Evolutionary conservation across 2,113 vertebrate species (phyloP).

Genomic region (Hyperopisus bebe): DNA sequence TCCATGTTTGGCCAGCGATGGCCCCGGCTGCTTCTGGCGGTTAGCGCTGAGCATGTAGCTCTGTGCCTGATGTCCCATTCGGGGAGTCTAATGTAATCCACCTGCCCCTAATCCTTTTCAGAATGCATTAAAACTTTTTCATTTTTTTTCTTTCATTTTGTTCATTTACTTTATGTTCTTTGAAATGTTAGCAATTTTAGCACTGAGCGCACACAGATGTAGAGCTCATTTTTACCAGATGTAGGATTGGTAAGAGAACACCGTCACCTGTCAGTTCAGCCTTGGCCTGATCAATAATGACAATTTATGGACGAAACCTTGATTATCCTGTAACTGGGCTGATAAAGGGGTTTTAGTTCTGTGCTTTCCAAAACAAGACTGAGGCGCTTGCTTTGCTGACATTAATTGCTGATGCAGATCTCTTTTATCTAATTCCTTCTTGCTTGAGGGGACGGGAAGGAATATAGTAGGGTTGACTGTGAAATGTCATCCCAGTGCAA

Average conservation of each 20-base stretch:
- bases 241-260: background rate
- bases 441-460: background rate
- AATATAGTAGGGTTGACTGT: background rate
- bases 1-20: conserved; percentile 30
- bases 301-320: background rate
- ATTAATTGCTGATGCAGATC: background rate
- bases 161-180: background rate
- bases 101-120: conserved; percentile 50
- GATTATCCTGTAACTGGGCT: background rate
- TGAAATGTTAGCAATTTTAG: background rate
- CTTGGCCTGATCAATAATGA: background rate
- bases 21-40: conserved; percentile 32
- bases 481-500: background rate
- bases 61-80: conserved; percentile 28
- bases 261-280: background rate
- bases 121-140: conserved; percentile 43
- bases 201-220: background rate
- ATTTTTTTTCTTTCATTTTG: conserved; percentile 22
- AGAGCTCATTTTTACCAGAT: background rate
- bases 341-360: background rate
- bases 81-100: conserved; percentile 44
- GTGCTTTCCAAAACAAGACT: background rate
- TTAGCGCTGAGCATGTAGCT: conserved; percentile 28
- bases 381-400: background rate
- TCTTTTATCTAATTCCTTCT: background rate